A percentile compares a stretch with the other conserved stretches of the same genome.
phyloP scores from a whole-genome alignment of 2,888 invertebrate species.

The Diplazon laetatorius region DNA sequence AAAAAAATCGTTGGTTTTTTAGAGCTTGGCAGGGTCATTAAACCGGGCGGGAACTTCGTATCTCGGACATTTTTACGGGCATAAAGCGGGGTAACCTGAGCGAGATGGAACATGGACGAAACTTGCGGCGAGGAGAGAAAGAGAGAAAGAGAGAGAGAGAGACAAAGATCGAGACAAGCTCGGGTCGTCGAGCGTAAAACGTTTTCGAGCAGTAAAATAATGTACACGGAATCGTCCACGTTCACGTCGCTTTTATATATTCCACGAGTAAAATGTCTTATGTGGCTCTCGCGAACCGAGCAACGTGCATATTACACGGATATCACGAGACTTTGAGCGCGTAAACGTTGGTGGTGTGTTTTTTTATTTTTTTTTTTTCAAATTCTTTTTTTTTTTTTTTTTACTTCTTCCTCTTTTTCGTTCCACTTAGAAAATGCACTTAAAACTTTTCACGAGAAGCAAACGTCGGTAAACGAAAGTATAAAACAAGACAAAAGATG shows the following conservation, averaged over 20 bases:
- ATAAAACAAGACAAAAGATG: neutral
- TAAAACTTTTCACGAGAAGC: slow-evolving; percentile 17
- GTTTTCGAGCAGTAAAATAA: slow-evolving; percentile 37
- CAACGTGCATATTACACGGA: neutral
- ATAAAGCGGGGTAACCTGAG: slow-evolving; percentile 8
- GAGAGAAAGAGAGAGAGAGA: neutral
- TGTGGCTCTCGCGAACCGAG: neutral
- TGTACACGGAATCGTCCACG: slow-evolving; percentile 11
- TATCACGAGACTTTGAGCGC: neutral
- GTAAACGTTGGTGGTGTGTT: no score
- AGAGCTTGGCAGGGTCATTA: slow-evolving; percentile 59
- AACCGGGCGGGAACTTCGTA: slow-evolving; percentile 51
- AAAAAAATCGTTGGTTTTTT: no score
- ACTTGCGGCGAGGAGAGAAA: neutral
- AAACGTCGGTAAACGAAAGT: slow-evolving; percentile 19
- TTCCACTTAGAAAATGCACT: slow-evolving; percentile 22
- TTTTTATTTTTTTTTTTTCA: no score
- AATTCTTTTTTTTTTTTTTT: no score
- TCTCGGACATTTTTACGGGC: slow-evolving; percentile 63
- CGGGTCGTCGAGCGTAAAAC: slow-evolving; percentile 36
- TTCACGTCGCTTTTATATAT: slow-evolving; percentile 39
- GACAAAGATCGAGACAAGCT: slow-evolving; percentile 11
- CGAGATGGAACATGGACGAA: neutral
- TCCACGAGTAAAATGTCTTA: slow-evolving; percentile 17
- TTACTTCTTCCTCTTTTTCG: no score